Conservation (phyloP, 92 coral and sea anemone genomes). For the Epizoanthus scotinus region DNA sequence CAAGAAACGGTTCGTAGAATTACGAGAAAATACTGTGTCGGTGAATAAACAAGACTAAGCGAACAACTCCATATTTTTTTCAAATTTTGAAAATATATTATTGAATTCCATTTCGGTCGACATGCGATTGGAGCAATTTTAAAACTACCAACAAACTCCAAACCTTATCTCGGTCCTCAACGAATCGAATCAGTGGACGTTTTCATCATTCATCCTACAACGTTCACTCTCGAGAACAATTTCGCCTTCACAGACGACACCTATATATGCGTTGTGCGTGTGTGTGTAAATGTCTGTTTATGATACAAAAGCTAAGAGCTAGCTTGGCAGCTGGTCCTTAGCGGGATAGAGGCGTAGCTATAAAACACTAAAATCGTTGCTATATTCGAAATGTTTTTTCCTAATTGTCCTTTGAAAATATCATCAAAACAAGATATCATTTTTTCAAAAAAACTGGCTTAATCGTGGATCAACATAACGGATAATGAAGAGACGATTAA, state of each 20-base stretch:
- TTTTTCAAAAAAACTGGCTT: not conserved
- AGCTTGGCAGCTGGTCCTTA: not conserved
- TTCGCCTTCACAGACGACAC: not conserved
- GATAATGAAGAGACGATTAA: not conserved
- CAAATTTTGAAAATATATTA: too few species aligned
- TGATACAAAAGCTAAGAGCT: not conserved
- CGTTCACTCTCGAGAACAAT: not conserved
- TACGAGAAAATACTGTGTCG: too few species aligned
- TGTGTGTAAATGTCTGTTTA: too few species aligned
- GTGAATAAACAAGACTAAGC: too few species aligned
- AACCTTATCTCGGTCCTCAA: too few species aligned
- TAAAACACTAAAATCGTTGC: not conserved
- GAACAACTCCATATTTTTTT: too few species aligned
- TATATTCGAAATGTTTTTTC: not conserved
- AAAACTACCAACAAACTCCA: too few species aligned
- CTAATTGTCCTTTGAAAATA: not conserved
- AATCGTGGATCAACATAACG: not conserved
- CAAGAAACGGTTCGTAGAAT: not conserved
- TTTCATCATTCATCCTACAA: not conserved
- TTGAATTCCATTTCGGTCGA: too few species aligned
- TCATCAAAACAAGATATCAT: slow-evolving; percentile 13
- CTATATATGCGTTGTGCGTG: not conserved
- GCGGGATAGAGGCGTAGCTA: not conserved
- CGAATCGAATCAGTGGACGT: not conserved
- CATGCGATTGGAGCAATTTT: too few species aligned